Percentiles rank a stretch among this genome's conserved stretches.
These are phyloP conservation scores for Buathra laborator DNA, from an alignment of 2,888 invertebrate genomes.

Conservation along the genomic window DNA sequence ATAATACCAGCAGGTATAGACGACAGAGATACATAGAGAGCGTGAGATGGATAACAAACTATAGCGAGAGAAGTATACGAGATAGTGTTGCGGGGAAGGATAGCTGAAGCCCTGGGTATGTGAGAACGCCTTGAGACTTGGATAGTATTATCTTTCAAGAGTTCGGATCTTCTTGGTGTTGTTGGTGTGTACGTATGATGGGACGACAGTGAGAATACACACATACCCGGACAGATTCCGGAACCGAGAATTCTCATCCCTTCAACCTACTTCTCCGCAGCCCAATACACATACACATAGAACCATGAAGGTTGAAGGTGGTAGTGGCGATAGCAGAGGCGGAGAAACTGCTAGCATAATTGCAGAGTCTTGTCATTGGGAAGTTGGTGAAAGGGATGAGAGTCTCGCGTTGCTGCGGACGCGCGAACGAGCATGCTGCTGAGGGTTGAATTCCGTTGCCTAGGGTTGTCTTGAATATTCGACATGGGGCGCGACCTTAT, in stretches of 20 bases:
- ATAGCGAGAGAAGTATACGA: conserved; percentile 6
- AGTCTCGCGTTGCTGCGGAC: conserved; percentile 43
- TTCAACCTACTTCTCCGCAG: conserved; percentile 44
- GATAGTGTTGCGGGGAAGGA: conserved; percentile 32
- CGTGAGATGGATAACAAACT: conserved; percentile 7
- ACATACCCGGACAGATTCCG: conserved; percentile 13
- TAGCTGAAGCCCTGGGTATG: conserved; percentile 60
- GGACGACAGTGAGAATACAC: conserved; percentile 3
- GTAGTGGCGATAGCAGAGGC: conserved; percentile 30
- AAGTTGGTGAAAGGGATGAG: conserved; percentile 70
- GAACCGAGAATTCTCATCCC: conserved; percentile 54
- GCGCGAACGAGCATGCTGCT: neutral
- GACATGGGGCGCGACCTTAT: conserved; percentile 7
- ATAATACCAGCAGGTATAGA: conserved; percentile 41
- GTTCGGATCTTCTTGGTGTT: conserved; percentile 65
- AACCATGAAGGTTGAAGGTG: conserved; percentile 37
- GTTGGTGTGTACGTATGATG: conserved; percentile 43
- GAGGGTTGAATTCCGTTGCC: neutral
- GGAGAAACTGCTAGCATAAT: conserved; percentile 78
- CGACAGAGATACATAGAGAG: conserved; percentile 34
- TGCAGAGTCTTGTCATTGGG: conserved; percentile 81
- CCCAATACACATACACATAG: neutral
- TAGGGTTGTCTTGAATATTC: conserved; percentile 9
- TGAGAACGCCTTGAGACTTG: conserved; percentile 66
- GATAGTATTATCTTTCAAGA: conserved; percentile 69